These are phyloP conservation scores for Tragulus kanchil DNA, from an alignment of 2,113 vertebrate genomes.

Conservation along the genomic window DNA sequence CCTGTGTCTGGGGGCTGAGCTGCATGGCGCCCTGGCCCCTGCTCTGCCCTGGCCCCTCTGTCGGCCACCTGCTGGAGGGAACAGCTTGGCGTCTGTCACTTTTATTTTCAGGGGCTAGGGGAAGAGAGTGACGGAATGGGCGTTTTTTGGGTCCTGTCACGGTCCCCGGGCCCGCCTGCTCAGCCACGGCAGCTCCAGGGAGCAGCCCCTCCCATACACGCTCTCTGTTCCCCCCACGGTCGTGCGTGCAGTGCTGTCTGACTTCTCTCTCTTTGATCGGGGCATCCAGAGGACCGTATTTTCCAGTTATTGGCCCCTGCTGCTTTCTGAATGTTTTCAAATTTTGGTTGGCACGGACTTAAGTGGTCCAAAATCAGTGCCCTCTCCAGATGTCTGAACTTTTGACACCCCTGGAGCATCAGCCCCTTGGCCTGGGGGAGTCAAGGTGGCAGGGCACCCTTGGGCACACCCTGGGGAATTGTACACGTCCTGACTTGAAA, in stretches of 20 bases:
- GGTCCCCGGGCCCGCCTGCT: not conserved
- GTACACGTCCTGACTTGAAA: not conserved
- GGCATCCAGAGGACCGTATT: not conserved
- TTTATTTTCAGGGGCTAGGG: not conserved
- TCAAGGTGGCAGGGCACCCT: not conserved
- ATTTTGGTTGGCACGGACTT: not conserved
- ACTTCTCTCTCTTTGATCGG: not conserved
- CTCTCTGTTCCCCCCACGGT: not conserved
- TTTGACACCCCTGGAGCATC: no score
- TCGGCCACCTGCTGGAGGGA: not conserved
- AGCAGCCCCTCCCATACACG: not conserved
- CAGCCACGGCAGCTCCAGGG: not conserved
- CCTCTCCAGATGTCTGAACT: not conserved
- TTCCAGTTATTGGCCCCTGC: not conserved
- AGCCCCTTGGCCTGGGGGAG: rapidly evolving
- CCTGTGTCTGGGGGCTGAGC: not conserved
- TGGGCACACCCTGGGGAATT: not conserved
- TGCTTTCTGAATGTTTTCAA: not conserved
- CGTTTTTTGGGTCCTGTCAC: not conserved
- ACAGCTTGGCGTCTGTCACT: not conserved
- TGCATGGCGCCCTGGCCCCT: not conserved
- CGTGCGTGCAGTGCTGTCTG: rapidly evolving
- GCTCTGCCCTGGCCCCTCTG: not conserved
- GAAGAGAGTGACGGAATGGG: not conserved
- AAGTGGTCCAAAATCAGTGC: not conserved